phyloP scores from a whole-genome alignment of 2,888 invertebrate genomes.

The Meteorus cinctellus region DNA sequence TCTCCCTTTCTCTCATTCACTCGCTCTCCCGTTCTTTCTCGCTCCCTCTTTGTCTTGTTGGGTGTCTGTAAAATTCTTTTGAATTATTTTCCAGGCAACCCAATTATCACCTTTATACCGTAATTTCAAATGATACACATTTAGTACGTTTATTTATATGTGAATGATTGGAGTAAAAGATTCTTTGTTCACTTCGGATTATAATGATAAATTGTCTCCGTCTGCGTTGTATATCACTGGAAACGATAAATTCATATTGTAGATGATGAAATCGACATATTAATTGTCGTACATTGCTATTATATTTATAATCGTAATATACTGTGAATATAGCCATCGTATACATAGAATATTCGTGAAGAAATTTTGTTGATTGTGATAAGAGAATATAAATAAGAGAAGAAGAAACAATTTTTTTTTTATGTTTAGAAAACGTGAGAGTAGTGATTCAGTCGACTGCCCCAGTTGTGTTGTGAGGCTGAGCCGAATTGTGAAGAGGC shows the following conservation, averaged over 20 bases:
- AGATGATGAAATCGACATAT: slow-evolving; percentile 5
- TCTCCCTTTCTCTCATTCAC: no score
- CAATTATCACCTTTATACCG: neutral
- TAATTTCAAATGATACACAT: neutral
- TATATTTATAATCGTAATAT: neutral
- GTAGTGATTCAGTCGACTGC: neutral
- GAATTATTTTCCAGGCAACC: neutral
- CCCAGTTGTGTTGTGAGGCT: slow-evolving; percentile 3
- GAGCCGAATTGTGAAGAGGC: slow-evolving; percentile 31
- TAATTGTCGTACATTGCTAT: neutral
- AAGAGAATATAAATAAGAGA: neutral
- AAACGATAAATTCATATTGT: neutral
- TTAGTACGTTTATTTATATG: neutral
- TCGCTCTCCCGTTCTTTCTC: no score
- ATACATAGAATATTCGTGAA: neutral
- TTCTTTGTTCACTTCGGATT: neutral
- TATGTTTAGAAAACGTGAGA: slow-evolving; percentile 17
- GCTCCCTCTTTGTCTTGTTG: neutral
- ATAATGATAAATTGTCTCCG: neutral
- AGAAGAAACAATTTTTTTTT: neutral
- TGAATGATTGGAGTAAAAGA: neutral
- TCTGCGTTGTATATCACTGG: neutral
- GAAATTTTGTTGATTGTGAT: neutral
- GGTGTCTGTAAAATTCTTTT: neutral
- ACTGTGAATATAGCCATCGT: neutral